These are phyloP conservation scores for Pterobdella sp. DNA, from an alignment of 2,888 invertebrate species.

Conservation along the genomic window DNA sequence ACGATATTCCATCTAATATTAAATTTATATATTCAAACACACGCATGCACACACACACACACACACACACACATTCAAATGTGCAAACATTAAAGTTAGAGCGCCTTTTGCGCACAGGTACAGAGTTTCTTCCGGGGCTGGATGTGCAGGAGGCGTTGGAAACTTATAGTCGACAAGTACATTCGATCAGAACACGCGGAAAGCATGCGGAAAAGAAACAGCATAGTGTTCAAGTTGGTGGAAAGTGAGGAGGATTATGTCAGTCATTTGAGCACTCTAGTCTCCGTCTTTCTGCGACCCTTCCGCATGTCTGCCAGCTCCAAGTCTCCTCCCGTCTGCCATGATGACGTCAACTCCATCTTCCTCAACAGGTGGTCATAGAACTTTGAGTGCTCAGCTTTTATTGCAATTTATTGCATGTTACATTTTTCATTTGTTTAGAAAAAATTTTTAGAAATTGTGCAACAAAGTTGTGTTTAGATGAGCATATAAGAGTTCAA, in stretches of 20 bases:
- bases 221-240: slow-evolving; percentile 66
- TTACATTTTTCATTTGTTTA: background rate
- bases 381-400: background rate
- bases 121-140: slow-evolving; percentile 88
- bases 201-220: slow-evolving; percentile 83
- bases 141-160: slow-evolving; percentile 83
- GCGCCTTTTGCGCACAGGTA: slow-evolving; percentile 46
- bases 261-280: slow-evolving; percentile 75
- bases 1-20: too few species aligned
- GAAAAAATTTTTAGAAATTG: background rate
- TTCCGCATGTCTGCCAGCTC: slow-evolving; percentile 89
- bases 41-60: slow-evolving; percentile 17
- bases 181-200: slow-evolving; percentile 68
- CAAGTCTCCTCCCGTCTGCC: slow-evolving; percentile 81
- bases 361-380: slow-evolving; percentile 73
- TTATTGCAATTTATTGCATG: background rate
- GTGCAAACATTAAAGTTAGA: background rate
- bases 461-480: background rate
- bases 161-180: slow-evolving; percentile 86
- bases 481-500: too few species aligned
- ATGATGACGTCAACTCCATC: slow-evolving; percentile 87
- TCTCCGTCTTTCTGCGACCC: slow-evolving; percentile 72
- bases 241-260: slow-evolving; percentile 87
- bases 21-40: background rate
- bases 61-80: slow-evolving; percentile 18